Base-by-base conservation (phyloP, 2,113 vertebrate genomes). In the Python bivittatus region DNA sequence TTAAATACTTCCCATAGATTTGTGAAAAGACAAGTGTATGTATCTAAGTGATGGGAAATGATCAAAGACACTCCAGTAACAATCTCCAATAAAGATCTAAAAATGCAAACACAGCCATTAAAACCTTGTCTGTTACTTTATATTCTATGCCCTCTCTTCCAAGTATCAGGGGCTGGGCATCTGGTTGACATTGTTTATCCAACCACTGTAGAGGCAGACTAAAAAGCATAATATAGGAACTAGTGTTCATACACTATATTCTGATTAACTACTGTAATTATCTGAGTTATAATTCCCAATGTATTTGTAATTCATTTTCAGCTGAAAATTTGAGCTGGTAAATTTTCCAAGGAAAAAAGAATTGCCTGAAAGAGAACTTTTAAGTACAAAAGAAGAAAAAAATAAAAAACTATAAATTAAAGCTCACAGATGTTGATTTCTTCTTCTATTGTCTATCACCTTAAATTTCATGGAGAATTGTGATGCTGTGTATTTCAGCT, bases 1-100 rank as follows among this genome's bases (percentile, higher is more conserved):
- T 97, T 95, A 97, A 98, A 97, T 97, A 98, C 96, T 98, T 97
- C 95, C 92, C 95, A 95, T 54, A 88, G 96, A 96, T 98, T 97
- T 93, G n/a, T 95, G 96, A 97, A 97, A 92, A 98, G 95, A 96
- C 94, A 94, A 96, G 93, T 95, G 95, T 95, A 96, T 91, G 93
- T 93, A 95, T 92, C 94, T 93, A 93, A 96, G 93, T 90, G 96
- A 97, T 96, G 94, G 38, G 92, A 93, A 94, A 94, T 52, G 94
- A 96, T 97, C 97, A 97, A 97, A 96, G 87, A 91, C 92, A 94
- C 92, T 97, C 84, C 92, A 95, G 79, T 0, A 94, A 92, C 94
- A 94, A 96, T 97, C 93, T 92, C 87, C 85, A 95, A 94, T 93
- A 94, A 93, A 93, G 93, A 92, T 92, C 95, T 95, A 96, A 96